Conservation (phyloP, 1,140 invertebrate species). For the Limonius californicus region DNA sequence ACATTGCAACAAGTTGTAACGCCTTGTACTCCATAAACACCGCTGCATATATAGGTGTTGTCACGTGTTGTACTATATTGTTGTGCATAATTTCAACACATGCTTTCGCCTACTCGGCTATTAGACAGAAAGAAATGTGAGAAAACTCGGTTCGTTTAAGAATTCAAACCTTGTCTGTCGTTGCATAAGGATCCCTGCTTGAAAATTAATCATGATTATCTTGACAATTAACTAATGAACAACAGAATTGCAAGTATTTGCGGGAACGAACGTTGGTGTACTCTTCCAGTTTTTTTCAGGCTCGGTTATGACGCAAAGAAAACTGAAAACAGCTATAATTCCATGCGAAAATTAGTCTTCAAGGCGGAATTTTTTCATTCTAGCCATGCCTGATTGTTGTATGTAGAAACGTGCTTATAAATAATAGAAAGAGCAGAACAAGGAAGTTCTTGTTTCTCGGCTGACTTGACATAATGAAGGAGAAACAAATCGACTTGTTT, state of each 20-base stretch:
- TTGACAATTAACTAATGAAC: neutral
- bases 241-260: neutral
- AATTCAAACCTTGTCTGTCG: neutral
- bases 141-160: neutral
- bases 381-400: neutral
- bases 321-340: too few relatives aligned
- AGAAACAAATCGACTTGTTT: neutral
- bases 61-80: conserved; percentile 13
- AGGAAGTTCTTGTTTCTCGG: conserved; percentile 1
- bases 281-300: too few relatives aligned
- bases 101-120: conserved; percentile 13
- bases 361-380: neutral
- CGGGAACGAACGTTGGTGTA: neutral
- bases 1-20: conserved; percentile 11
- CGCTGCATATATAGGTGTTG: conserved; percentile 14
- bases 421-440: neutral
- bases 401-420: neutral
- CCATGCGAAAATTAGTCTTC: too few relatives aligned
- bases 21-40: conserved; percentile 10
- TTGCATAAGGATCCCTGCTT: neutral
- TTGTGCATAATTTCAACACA: conserved; percentile 15
- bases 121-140: conserved; percentile 11
- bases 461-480: neutral
- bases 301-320: too few relatives aligned
- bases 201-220: neutral